Evolutionary conservation across 2,113 vertebrate species (phyloP).

Genomic region (Edolisoma coerulescens): DNA sequence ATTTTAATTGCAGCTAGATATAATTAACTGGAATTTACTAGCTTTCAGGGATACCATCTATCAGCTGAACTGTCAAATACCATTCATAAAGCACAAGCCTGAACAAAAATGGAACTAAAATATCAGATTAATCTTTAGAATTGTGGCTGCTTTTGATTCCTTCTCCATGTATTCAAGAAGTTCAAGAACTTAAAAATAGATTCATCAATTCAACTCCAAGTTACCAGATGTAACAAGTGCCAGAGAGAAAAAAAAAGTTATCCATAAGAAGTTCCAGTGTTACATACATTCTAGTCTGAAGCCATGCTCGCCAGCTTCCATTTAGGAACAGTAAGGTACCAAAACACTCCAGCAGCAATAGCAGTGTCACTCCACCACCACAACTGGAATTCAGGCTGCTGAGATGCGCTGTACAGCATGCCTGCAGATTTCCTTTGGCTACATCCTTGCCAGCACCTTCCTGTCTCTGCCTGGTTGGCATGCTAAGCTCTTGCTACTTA

Average conservation of each 20-base stretch:
- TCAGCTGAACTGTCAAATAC: not conserved
- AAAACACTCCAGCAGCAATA: not conserved
- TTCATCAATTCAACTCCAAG: not conserved
- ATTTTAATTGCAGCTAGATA: not conserved
- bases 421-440: not conserved
- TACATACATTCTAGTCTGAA: not conserved
- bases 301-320: accelerated
- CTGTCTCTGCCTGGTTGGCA: not conserved
- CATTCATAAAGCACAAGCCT: not conserved
- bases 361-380: not conserved
- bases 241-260: not conserved
- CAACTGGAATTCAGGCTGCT: not conserved
- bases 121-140: not conserved
- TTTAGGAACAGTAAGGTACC: not conserved
- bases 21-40: not conserved
- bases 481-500: not conserved
- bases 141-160: not conserved
- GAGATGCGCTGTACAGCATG: not conserved
- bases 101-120: not conserved
- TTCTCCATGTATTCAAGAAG: not conserved
- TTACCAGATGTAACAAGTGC: not conserved
- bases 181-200: not conserved
- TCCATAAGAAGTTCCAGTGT: not conserved
- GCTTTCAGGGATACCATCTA: not conserved
- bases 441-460: not conserved